Base-by-base conservation (phyloP, 2,888 invertebrate species). In the Syritta pipiens region DNA sequence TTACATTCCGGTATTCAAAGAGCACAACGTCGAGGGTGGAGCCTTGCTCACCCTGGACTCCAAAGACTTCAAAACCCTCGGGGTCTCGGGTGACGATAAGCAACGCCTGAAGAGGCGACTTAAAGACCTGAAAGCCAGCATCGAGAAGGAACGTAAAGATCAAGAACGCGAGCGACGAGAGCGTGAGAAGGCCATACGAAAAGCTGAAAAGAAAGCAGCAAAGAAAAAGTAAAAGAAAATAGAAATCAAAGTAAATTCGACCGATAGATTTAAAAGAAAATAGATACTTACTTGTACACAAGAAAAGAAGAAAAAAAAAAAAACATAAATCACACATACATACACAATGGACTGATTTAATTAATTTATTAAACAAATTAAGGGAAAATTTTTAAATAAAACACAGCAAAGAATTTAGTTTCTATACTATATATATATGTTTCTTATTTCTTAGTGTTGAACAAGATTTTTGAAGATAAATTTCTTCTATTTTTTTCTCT, bases 1-100 rank as follows among this genome's bases (percentile, higher is more conserved):
- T 67, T 95, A 96, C 90, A 94, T 95, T 83, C 92, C 95, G 49
- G 95, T 95, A 84, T 97, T 98, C 88, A 93, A 95, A 59, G 95
- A 96, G 84, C 93, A 96, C 84, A 94, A 95, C 85, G 94, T 99
- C 57, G 96, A 95, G 88, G 99, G 99, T 14, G 89, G 89, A 22
- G 93, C 95, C 59, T 91, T 99, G 65, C 90, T 99, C 44, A 93
- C 95, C 81, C 91, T 99, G 60, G 97, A 97, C 86, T 96, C 97
- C 0, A 93, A 95, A 68, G 97, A 97, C 89, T 93, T 99, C 82
- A 99, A 98, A 90, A 92, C 94, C 82, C 91, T 96, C 44, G 95
- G 95, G 44, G 93, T 96, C 48, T 91, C 91, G 59, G 92, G 93
- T 30, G 94, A 95, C 75, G 96, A 96, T 88, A 96, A 96, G 87